These are phyloP conservation scores for Actinernus sp. DNA, from an alignment of 92 coral and sea anemone species.

Conservation along the genomic window DNA sequence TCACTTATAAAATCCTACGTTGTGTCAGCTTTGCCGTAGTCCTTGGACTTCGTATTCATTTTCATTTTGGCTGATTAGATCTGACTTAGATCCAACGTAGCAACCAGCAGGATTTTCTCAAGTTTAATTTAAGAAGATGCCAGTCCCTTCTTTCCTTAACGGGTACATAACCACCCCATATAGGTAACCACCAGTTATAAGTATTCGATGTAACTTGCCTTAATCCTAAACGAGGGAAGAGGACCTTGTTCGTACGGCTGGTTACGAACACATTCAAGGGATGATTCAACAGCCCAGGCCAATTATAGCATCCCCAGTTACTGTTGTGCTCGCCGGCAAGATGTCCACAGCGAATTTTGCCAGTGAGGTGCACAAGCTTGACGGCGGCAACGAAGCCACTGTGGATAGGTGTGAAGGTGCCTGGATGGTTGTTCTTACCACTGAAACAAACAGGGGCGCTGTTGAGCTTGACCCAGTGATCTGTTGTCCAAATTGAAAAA, in stretches of 20 bases:
- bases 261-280: conserved; percentile 26
- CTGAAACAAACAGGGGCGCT: conserved; percentile 15
- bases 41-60: too few species aligned
- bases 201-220: too few species aligned
- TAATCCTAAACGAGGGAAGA: conserved; percentile 15
- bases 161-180: too few species aligned
- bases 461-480: conserved; percentile 31
- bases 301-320: conserved; percentile 27
- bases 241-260: conserved; percentile 9
- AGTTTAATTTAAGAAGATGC: too few species aligned
- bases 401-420: conserved; percentile 4
- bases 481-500: not conserved
- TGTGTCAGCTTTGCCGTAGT: too few species aligned
- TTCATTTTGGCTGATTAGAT: too few species aligned
- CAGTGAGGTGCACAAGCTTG: conserved; percentile 31
- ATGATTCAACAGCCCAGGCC: conserved; percentile 8
- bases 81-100: too few species aligned
- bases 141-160: too few species aligned
- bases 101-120: too few species aligned
- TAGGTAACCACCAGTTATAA: too few species aligned
- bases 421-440: conserved; percentile 18
- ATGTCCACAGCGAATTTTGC: conserved; percentile 24
- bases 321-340: conserved; percentile 7
- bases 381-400: conserved; percentile 21
- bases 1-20: too few species aligned